Evolutionary conservation across 1,140 invertebrate species (phyloP).

Genomic region (Drosophila sechellia): DNA sequence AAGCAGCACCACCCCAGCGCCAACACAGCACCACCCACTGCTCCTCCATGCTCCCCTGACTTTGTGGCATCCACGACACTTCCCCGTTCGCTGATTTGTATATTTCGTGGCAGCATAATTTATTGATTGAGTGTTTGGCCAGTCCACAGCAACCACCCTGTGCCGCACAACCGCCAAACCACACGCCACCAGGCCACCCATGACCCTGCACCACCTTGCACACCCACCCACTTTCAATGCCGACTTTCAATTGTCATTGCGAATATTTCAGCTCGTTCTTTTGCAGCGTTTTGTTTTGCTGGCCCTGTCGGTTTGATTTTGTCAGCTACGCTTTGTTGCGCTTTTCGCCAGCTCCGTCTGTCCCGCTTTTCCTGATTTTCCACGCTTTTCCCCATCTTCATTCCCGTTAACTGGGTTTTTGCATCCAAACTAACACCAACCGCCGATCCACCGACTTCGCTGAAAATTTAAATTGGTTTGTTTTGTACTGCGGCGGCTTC

Average conservation of each 20-base stretch:
- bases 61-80: conserved; percentile 32
- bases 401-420: conserved; percentile 51
- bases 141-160: conserved; percentile 43
- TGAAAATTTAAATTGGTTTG: conserved; percentile 83
- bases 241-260: conserved; percentile 70
- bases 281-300: conserved; percentile 44
- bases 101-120: conserved; percentile 81
- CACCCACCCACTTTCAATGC: conserved; percentile 23
- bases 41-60: conserved; percentile 2
- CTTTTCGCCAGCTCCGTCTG: conserved; percentile 68
- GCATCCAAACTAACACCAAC: conserved; percentile 16
- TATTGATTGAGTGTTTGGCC: conserved; percentile 80
- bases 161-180: not conserved
- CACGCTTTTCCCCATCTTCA: conserved; percentile 6
- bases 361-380: conserved; percentile 20
- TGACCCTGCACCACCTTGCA: not conserved
- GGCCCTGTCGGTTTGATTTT: conserved; percentile 69
- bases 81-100: conserved; percentile 72
- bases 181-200: conserved; percentile 1
- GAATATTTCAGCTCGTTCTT: conserved; percentile 56
- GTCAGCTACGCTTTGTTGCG: conserved; percentile 80
- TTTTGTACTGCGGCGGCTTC: conserved; percentile 74
- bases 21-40: conserved; percentile 12
- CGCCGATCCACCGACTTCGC: conserved; percentile 45
- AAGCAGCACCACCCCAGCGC: conserved; percentile 47